These are phyloP conservation scores for Dexiosoma caninum DNA, from an alignment of 2,888 invertebrate genomes.

Conservation along the genomic window DNA sequence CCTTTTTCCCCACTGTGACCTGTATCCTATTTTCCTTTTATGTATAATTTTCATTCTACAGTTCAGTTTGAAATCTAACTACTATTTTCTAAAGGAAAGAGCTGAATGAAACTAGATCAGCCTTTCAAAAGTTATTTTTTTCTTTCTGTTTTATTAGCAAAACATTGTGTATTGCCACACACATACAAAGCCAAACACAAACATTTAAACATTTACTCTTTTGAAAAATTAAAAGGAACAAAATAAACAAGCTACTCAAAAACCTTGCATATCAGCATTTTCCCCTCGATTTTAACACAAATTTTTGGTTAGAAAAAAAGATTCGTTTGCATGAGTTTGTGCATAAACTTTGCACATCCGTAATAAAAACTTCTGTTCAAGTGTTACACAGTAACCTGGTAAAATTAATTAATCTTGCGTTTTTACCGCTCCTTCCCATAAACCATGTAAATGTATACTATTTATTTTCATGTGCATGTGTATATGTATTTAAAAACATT, in stretches of 20 bases:
- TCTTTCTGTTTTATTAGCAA: constrained; percentile 27
- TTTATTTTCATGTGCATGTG: not conserved
- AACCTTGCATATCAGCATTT: constrained; percentile 35
- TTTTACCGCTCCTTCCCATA: constrained; percentile 23
- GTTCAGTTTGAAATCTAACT: constrained; percentile 4
- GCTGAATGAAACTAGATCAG: constrained; percentile 53
- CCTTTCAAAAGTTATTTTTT: constrained; percentile 37
- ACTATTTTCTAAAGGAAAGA: constrained; percentile 21
- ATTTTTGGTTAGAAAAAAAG: constrained; percentile 45
- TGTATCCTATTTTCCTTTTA: constrained; percentile 36
- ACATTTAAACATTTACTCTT: constrained; percentile 18
- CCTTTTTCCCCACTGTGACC: too few relatives aligned
- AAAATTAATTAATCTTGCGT: constrained; percentile 60
- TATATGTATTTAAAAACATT: constrained; percentile 1
- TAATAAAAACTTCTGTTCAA: constrained; percentile 30
- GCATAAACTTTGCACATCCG: constrained; percentile 11
- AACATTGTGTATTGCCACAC: constrained; percentile 48
- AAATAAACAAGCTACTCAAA: not conserved
- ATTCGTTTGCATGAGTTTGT: constrained; percentile 9
- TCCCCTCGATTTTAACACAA: constrained; percentile 57
- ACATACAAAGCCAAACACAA: not conserved
- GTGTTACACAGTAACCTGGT: constrained; percentile 48
- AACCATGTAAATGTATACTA: constrained; percentile 29
- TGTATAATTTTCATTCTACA: constrained; percentile 16
- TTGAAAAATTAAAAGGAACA: not conserved